Evolutionary conservation across 2,888 invertebrate genomes (phyloP).

Genomic region (Campoletis raptor): DNA sequence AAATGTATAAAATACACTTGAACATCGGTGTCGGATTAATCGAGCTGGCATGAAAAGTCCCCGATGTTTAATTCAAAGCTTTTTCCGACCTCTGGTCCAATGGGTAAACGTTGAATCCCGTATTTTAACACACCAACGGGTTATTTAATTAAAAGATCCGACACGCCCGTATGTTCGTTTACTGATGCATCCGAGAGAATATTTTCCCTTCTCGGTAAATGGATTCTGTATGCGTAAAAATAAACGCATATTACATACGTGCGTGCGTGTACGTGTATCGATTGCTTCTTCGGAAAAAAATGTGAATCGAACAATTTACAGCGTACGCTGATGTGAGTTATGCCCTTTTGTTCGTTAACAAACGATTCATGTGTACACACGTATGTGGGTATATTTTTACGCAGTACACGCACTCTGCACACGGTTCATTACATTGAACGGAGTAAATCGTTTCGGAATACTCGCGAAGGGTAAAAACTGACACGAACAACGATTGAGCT

Average conservation of each 20-base stretch:
- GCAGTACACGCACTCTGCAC: not conserved
- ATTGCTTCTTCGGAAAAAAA: not conserved
- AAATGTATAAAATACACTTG: not conserved
- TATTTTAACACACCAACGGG: conserved; percentile 53
- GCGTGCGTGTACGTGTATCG: conserved; percentile 25
- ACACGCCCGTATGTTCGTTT: conserved; percentile 46
- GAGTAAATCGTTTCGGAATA: conserved; percentile 43
- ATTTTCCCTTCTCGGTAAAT: conserved; percentile 20
- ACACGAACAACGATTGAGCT: conserved; percentile 54
- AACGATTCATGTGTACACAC: not conserved
- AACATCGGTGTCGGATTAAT: not conserved
- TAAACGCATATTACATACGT: conserved; percentile 28
- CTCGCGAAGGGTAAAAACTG: conserved; percentile 47
- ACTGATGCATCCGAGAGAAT: conserved; percentile 41
- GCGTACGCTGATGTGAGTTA: not conserved
- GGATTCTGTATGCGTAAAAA: conserved; percentile 34
- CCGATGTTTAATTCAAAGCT: not conserved
- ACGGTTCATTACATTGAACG: conserved; percentile 50
- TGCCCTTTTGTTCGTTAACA: conserved; percentile 17
- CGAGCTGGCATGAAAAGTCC: not conserved
- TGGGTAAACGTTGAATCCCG: conserved; percentile 15
- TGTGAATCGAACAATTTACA: conserved; percentile 7
- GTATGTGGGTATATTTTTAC: not conserved
- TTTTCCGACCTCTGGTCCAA: conserved; percentile 18
- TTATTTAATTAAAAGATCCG: conserved; percentile 63